Percentiles rank a stretch among this genome's conserved stretches.
phyloP scores from a whole-genome alignment of 2,888 invertebrate genomes.

The Drosophila neotestacea region DNA sequence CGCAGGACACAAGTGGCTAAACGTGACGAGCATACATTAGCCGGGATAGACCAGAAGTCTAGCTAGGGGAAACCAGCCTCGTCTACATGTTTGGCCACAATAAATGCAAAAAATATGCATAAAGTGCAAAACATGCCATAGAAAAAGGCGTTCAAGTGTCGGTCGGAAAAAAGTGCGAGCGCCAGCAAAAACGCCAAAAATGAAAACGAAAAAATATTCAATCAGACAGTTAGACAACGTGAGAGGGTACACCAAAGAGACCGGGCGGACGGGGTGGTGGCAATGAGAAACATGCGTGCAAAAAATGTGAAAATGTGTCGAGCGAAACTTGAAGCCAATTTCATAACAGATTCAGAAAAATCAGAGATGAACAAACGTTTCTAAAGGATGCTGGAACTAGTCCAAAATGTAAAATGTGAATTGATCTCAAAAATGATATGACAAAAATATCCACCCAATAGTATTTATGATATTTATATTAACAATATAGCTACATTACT shows the following conservation, averaged over 20 bases:
- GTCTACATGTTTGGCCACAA: conserved; percentile 62
- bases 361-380: not conserved
- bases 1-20: conserved; percentile 78
- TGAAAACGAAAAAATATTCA: conserved; percentile 62
- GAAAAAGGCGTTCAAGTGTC: conserved; percentile 47
- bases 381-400: not conserved
- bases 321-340: conserved; percentile 25
- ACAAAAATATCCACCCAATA: too few relatives aligned
- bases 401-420: not conserved
- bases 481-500: too few relatives aligned
- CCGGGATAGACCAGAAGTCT: conserved; percentile 19
- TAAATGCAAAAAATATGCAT: conserved; percentile 76
- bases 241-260: not conserved
- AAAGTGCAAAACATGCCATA: conserved; percentile 63
- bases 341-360: conserved; percentile 2
- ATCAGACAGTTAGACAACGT: conserved; percentile 58
- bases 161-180: conserved; percentile 56
- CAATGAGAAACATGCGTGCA: conserved; percentile 34
- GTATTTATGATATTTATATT: too few relatives aligned
- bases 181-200: conserved; percentile 55
- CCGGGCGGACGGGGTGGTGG: not conserved
- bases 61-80: conserved; percentile 22
- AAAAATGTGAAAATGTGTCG: conserved; percentile 42
- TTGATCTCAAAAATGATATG: too few relatives aligned
- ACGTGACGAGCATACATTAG: conserved; percentile 81